Evolutionary conservation across 2,888 invertebrate genomes (phyloP).

Genomic region (Rotaria sp.): DNA sequence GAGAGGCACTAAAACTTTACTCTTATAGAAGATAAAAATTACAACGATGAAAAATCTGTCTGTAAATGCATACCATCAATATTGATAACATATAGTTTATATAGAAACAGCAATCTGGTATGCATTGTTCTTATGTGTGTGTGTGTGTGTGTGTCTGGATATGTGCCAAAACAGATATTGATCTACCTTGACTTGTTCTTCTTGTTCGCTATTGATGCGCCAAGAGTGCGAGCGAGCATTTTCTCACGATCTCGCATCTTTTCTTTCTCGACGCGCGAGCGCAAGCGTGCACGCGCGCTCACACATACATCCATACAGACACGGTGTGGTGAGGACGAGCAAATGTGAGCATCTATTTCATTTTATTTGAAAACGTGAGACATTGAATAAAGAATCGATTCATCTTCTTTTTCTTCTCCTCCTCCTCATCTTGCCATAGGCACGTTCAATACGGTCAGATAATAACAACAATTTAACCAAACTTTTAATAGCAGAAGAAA

Average conservation of each 20-base stretch:
- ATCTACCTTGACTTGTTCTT: constrained; percentile 7
- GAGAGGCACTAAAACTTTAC: background rate
- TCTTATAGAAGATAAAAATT: background rate
- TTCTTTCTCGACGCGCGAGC: background rate
- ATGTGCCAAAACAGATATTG: background rate
- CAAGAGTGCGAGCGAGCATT: background rate
- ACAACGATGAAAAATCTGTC: background rate
- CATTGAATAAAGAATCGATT: constrained; percentile 5
- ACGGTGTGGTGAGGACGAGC: background rate
- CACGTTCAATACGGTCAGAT: constrained; percentile 18
- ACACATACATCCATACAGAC: background rate
- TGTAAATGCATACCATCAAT: background rate
- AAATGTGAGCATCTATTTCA: constrained; percentile 5
- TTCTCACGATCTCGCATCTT: constrained; percentile 15
- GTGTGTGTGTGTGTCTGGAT: background rate
- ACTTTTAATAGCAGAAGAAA: background rate
- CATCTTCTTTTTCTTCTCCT: background rate
- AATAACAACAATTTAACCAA: background rate
- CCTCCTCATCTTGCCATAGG: background rate
- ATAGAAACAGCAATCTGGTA: too few species aligned
- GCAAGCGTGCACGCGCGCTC: background rate
- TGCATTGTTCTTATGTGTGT: too few species aligned
- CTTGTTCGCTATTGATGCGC: background rate
- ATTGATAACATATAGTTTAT: background rate
- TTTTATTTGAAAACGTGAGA: constrained; percentile 10